Percentiles rank a stretch among this genome's conserved stretches.
These are phyloP conservation scores for Pristionchus entomophagus DNA, from an alignment of 2,888 invertebrate genomes.

Conservation along the genomic window DNA sequence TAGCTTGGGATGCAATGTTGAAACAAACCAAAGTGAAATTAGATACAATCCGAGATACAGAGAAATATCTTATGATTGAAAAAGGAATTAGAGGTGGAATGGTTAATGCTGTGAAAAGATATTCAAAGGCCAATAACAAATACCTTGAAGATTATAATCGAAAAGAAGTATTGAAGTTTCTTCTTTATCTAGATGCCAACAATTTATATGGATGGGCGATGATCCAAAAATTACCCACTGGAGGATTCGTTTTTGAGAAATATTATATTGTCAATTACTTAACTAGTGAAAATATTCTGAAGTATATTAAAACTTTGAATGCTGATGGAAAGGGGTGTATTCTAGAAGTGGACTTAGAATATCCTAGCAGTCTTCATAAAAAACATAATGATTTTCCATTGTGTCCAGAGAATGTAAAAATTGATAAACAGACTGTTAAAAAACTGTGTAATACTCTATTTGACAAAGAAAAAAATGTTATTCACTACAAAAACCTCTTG, in stretches of 20 bases:
- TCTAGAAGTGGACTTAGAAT: conserved; percentile 77
- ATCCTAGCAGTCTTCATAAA: conserved; percentile 76
- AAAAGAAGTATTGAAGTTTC: conserved; percentile 48
- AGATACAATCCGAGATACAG: conserved; percentile 64
- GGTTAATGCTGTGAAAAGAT: conserved; percentile 50
- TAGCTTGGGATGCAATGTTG: conserved; percentile 71
- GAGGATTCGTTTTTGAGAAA: conserved; percentile 64
- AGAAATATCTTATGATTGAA: conserved; percentile 59
- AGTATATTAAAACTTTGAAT: conserved; percentile 39
- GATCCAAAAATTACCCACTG: conserved; percentile 61
- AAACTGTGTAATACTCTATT: conserved; percentile 58
- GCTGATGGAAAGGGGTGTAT: conserved; percentile 55
- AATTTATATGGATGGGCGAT: conserved; percentile 55
- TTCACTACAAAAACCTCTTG: conserved; percentile 51
- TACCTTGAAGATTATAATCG: conserved; percentile 57
- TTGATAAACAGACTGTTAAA: conserved; percentile 51
- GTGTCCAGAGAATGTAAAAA: conserved; percentile 56
- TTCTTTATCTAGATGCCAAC: conserved; percentile 57
- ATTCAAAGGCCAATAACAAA: conserved; percentile 52
- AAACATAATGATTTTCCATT: conserved; percentile 73
- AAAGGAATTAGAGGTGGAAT: conserved; percentile 62
- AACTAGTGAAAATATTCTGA: conserved; percentile 39
- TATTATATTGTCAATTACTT: conserved; percentile 27
- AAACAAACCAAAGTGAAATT: conserved; percentile 65
- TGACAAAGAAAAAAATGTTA: conserved; percentile 59